phyloP scores from a whole-genome alignment of 2,113 vertebrate species.

The Ranitomeya variabilis region DNA sequence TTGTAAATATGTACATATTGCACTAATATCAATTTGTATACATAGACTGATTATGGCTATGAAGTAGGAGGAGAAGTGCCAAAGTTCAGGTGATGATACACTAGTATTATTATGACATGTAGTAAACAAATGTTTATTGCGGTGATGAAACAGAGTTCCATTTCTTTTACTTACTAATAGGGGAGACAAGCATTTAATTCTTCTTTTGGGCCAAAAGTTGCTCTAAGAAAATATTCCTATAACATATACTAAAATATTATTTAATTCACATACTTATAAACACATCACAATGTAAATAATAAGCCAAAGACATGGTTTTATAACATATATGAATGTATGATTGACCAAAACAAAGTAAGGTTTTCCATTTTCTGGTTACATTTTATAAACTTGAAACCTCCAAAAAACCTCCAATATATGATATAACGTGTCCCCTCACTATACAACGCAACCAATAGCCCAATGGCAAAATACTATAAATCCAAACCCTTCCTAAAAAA shows the following conservation, averaged over 20 bases:
- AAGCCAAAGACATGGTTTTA: not conserved
- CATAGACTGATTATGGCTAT: not conserved
- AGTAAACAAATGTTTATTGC: conserved; percentile 27
- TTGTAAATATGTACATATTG: conserved; percentile 31
- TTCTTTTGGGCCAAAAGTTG: not conserved
- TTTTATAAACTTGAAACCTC: not conserved
- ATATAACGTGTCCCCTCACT: too few species aligned
- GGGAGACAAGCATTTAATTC: not conserved
- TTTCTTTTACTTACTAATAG: not conserved
- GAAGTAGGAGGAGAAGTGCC: not conserved
- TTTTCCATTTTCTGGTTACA: not conserved
- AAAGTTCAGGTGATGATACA: not conserved
- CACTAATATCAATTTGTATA: not conserved
- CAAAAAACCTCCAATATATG: too few species aligned
- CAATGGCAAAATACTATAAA: too few species aligned
- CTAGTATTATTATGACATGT: conserved; percentile 11
- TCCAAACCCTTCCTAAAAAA: too few species aligned
- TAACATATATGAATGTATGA: not conserved
- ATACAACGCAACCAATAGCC: too few species aligned
- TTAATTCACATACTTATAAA: not conserved
- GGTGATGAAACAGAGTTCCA: conserved; percentile 5
- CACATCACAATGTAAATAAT: not conserved
- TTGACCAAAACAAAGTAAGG: not conserved
- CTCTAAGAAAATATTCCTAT: not conserved
- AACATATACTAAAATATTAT: not conserved